Evolutionary conservation across 2,888 invertebrate species (phyloP).

Genomic region (Serrognathus titanus): DNA sequence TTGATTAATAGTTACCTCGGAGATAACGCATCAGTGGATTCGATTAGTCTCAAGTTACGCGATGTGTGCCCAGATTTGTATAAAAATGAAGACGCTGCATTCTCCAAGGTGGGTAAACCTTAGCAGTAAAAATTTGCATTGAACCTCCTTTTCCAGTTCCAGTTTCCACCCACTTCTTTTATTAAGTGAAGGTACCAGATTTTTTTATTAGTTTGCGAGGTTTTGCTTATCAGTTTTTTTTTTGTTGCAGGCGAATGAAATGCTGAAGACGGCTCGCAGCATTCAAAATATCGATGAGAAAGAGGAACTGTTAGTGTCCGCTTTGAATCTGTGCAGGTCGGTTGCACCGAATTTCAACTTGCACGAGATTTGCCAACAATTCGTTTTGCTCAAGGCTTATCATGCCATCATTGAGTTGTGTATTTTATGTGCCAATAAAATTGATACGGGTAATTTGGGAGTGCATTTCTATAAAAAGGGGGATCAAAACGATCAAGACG

Average conservation of each 20-base stretch:
- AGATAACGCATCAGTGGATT: slow-evolving; percentile 92
- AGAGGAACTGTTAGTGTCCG: slow-evolving; percentile 71
- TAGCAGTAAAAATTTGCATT: neutral
- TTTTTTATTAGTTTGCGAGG: neutral
- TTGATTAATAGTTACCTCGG: slow-evolving; percentile 89
- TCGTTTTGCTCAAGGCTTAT: slow-evolving; percentile 77
- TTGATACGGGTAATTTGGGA: slow-evolving; percentile 88
- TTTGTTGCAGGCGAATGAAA: slow-evolving; percentile 73
- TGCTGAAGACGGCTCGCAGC: slow-evolving; percentile 76
- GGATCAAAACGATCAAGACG: slow-evolving; percentile 79
- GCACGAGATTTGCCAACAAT: slow-evolving; percentile 78
- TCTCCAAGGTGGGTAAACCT: slow-evolving; percentile 71
- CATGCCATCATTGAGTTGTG: slow-evolving; percentile 87
- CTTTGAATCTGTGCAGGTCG: slow-evolving; percentile 81
- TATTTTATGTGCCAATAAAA: slow-evolving; percentile 75
- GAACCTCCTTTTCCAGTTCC: neutral
- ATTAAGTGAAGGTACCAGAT: neutral
- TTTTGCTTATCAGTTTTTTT: neutral
- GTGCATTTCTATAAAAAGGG: slow-evolving; percentile 83
- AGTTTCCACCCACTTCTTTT: neutral
- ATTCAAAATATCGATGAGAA: slow-evolving; percentile 72
- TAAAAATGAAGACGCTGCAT: slow-evolving; percentile 91
- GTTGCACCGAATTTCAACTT: slow-evolving; percentile 86
- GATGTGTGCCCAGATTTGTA: slow-evolving; percentile 93
- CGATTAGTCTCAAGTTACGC: slow-evolving; percentile 81